Evolutionary conservation across 2,888 invertebrate species (phyloP), one percentile per base, ranked within the genome.

Genomic region (Axea sp.): DNA sequence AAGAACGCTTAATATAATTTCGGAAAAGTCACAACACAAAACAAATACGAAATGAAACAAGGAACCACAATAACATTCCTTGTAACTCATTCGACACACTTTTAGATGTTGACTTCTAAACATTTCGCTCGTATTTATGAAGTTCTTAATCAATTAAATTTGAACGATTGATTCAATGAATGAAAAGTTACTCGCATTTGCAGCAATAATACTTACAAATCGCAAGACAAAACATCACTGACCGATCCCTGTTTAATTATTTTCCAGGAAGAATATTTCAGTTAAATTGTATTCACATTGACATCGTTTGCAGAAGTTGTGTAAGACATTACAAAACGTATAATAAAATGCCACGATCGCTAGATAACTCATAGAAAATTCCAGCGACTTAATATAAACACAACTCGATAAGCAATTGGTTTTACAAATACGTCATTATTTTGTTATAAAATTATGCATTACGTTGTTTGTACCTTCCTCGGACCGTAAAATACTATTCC

Each of bases 301-400:
- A 39, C 55, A 65, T 28, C 55, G 12, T 47, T 47, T 35, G 24
- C 45, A 5, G 19, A 3, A 12, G 22, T 53, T 45, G 53, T 64
- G 30, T 37, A 65, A 55, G 45, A 37, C 9, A 19, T 49, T 39
- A 12, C 31, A 43, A 55, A 55, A 55, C 45, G 45, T 39, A 31
- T 35, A 57, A 67, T 57, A 49, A 57, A 68, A 59, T 43, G 22
- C 4, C n/a, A 24, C 51, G 30, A 51, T 68, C 39, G 37, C 28
- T 35, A 30, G 28, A 51, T 60, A 60, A 67, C 47, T 67, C 47
- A 57, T 55, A 12, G 53, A 35, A 37, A 53, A 53, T 53, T 45
- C 28, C 45, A 45, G 9, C 22, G 31, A 49, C 9, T 37, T 19
- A n/a, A n/a, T n/a, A n/a, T n/a, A n/a, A n/a, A n/a, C n/a, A n/a